Evolutionary conservation across 2,888 invertebrate species (phyloP).

Genomic region (Pandemis corylana): DNA sequence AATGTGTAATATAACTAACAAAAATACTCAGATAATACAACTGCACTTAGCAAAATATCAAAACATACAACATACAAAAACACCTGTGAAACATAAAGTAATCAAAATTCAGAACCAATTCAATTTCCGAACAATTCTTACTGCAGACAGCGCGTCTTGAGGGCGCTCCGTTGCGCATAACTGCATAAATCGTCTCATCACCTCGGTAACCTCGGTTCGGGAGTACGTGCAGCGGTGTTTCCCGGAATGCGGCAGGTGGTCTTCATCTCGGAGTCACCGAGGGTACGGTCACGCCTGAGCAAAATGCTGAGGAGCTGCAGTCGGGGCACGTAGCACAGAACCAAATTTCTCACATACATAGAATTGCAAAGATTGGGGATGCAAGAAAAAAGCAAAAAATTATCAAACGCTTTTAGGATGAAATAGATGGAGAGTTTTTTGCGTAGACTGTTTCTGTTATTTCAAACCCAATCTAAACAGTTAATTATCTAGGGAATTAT

Average conservation of each 20-base stretch:
- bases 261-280: constrained; percentile 27
- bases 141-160: constrained; percentile 38
- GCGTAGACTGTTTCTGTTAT: too few relatives aligned
- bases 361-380: too few relatives aligned
- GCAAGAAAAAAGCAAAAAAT: too few relatives aligned
- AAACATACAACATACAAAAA: background rate
- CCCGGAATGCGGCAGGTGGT: constrained; percentile 38
- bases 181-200: constrained; percentile 32
- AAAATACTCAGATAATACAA: background rate
- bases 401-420: too few relatives aligned
- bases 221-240: constrained; percentile 20
- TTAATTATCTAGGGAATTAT: too few relatives aligned
- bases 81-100: background rate
- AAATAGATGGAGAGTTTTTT: too few relatives aligned
- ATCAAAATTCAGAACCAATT: constrained; percentile 9
- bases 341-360: too few relatives aligned
- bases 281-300: constrained; percentile 32
- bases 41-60: background rate
- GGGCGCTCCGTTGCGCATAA: constrained; percentile 21
- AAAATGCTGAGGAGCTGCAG: constrained; percentile 18
- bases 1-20: too few relatives aligned
- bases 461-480: too few relatives aligned
- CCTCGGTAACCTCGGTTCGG: constrained; percentile 19
- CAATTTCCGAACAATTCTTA: constrained; percentile 12
- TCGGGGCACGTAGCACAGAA: background rate